Conservation (phyloP, 2,797 vertebrate genomes). For the Rousettus madagascariensis region DNA sequence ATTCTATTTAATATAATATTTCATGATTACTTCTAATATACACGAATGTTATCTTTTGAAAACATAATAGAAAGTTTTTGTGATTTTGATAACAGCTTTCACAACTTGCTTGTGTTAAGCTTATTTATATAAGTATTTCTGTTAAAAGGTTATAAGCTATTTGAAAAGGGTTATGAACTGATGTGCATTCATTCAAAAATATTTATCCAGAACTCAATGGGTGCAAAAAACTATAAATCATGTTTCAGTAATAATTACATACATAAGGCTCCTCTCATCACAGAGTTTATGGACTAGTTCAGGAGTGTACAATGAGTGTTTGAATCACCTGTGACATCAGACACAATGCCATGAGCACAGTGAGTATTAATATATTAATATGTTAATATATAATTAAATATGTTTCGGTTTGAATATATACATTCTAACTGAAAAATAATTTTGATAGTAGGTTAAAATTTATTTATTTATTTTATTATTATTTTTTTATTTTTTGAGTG, state of each 20-base stretch:
- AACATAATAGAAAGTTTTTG: neutral
- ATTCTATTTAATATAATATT: neutral
- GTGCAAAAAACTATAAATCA: neutral
- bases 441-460: neutral
- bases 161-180: neutral
- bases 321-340: neutral
- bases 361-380: neutral
- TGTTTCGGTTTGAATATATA: neutral
- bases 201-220: neutral
- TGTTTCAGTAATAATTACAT: neutral
- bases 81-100: neutral
- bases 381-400: neutral
- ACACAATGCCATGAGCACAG: neutral
- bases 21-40: neutral
- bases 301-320: neutral
- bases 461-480: no score
- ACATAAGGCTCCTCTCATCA: neutral
- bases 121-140: neutral
- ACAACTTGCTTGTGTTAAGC: neutral
- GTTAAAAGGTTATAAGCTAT: neutral
- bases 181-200: neutral
- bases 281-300: neutral
- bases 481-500: no score
- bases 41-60: neutral
- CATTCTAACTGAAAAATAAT: neutral